Base-by-base conservation (phyloP, 2,888 invertebrate genomes). In the Drosophila kambysellisi region DNA sequence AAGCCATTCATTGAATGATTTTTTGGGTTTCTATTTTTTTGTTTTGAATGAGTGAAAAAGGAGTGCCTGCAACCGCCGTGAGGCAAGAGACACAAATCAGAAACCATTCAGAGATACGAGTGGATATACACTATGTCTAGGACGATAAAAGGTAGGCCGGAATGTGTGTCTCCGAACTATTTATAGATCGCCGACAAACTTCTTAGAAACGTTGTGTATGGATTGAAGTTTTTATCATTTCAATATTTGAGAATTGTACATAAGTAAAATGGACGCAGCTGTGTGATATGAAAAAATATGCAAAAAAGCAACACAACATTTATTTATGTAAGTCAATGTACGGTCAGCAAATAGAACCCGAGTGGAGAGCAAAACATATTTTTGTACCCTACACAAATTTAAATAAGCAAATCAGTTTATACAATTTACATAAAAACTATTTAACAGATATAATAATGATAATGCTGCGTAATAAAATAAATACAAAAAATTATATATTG, bases 161-260 rank as follows among this genome's bases (percentile, higher is more conserved):
- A 79, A 82, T 82, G 80, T 62, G 39, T 63, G 53, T 41, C 65
- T 70, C 70, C 52, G 25, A 46, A 63, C 51, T 71, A 79, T 75
- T 76, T 82, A 63, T 72, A 79, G 64, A 75, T 67, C 25, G 72
- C 80, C 80, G 80, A 79, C 83, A 72, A 70, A 78, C 37, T 82
- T 82, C 80, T 61, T 25, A 35, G 80, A 79, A 77, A 32, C 30
- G 25, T 56, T 46, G 30, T 48, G n/a, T 39, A 54, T 20, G 51
- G 8, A 41, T 57, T 41, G 48, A 15, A 37, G 35, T 65, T 60
- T 66, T 79, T 79, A 79, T 79, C 74, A 78, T 64, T 75, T 61
- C 63, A 73, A 66, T 81, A 60, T 77, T 64, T 67, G 52, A 71
- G 54, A 62, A 66, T 54, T 69, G 61, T 63, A 46, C 35, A 63